A percentile compares a stretch with the other conserved stretches of the same genome.
These are phyloP conservation scores for Drosophila nikananu DNA, from an alignment of 1,140 invertebrate species.

Conservation along the genomic window DNA sequence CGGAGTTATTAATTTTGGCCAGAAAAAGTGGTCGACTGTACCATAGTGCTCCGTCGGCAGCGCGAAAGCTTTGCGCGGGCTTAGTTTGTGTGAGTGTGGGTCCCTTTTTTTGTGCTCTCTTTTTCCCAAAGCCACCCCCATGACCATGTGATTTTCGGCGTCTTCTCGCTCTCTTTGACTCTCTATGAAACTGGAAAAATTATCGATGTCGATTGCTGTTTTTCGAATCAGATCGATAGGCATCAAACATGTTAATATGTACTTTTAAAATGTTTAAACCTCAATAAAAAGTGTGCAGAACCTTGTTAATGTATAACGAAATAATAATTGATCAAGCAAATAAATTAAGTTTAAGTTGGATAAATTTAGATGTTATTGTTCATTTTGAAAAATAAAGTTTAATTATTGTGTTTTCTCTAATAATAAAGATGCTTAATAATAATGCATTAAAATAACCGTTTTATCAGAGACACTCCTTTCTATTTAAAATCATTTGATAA, in stretches of 20 bases:
- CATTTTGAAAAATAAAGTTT: no score
- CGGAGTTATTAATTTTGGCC: no score
- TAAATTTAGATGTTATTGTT: no score
- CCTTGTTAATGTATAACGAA: not conserved
- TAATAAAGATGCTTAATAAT: no score
- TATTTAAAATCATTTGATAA: not conserved
- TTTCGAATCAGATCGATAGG: constrained; percentile 10
- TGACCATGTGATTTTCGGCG: constrained; percentile 47
- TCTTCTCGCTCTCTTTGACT: constrained; percentile 4
- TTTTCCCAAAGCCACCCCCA: constrained; percentile 37
- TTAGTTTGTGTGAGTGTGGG: constrained; percentile 5
- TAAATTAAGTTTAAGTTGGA: no score
- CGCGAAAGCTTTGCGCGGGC: constrained; percentile 14
- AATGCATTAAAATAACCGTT: no score
- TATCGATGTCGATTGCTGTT: constrained; percentile 28
- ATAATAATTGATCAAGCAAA: no score
- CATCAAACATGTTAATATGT: not conserved
- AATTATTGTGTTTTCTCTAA: no score
- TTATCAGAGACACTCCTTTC: no score
- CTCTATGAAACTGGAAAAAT: constrained; percentile 15
- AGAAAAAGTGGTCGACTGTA: no score
- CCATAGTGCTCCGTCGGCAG: not conserved
- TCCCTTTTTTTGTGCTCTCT: constrained; percentile 11
- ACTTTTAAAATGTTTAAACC: no score
- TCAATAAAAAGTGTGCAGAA: not conserved